phyloP scores from a whole-genome alignment of 2,113 vertebrate genomes.

The Dromiciops gliroides region DNA sequence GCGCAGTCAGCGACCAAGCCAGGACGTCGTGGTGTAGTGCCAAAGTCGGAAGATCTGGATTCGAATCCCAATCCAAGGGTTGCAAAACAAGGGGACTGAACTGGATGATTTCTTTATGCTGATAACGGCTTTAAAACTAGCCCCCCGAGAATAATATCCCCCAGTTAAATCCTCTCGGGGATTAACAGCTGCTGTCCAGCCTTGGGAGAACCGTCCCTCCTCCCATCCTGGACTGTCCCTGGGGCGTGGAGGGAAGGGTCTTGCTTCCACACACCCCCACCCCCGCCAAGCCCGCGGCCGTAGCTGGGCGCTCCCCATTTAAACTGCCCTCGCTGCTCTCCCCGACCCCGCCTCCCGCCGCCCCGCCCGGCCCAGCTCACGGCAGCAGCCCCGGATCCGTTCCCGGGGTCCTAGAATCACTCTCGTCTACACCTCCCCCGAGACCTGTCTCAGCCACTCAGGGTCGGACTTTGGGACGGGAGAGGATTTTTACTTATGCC shows the following conservation, averaged over 20 bases:
- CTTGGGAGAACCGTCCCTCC: not conserved
- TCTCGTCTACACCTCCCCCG: not conserved
- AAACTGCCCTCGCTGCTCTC: not conserved
- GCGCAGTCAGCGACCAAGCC: not conserved
- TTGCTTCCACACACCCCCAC: not conserved
- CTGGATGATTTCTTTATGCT: not conserved
- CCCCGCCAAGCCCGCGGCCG: constrained; percentile 29
- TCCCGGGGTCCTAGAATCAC: not conserved
- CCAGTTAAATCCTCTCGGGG: not conserved
- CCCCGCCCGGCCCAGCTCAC: not conserved
- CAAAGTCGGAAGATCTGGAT: not conserved
- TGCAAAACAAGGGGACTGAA: not conserved
- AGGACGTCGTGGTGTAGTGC: not conserved
- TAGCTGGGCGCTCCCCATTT: not conserved
- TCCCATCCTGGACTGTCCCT: not conserved
- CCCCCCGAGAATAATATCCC: not conserved
- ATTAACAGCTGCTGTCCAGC: too few species aligned
- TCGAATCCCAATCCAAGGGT: not conserved
- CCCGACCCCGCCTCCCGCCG: not conserved
- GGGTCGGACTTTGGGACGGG: not conserved
- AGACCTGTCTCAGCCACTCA: not conserved
- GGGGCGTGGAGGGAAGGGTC: too few species aligned
- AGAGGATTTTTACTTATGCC: not conserved
- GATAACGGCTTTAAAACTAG: not conserved
- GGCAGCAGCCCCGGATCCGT: too few species aligned